Conservation (phyloP, 53 echinoderm and acorn worm species). For the Hippasteria phrygiana region DNA sequence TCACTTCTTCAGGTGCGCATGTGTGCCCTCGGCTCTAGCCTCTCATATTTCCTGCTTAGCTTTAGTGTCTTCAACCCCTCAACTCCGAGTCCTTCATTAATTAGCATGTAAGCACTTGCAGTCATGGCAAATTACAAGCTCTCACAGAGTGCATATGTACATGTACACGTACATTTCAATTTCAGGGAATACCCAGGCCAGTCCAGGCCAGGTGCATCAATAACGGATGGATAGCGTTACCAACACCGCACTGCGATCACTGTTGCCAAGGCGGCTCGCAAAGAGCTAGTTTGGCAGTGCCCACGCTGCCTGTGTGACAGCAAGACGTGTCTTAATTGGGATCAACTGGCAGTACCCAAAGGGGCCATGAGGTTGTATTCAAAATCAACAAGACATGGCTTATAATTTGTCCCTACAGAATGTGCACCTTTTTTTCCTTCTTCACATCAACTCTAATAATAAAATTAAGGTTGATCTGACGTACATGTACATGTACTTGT, state of each 20-base stretch:
- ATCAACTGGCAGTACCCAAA: background rate
- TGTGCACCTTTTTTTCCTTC: background rate
- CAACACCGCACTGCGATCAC: background rate
- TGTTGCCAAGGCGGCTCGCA: background rate
- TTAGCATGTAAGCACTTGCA: too few relatives aligned
- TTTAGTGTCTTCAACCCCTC: too few relatives aligned
- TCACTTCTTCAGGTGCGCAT: too few relatives aligned
- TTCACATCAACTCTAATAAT: too few relatives aligned
- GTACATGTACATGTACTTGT: background rate
- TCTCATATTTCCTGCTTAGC: too few relatives aligned
- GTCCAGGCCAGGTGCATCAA: background rate
- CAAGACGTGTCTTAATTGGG: conserved; percentile 34
- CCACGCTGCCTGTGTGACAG: background rate
- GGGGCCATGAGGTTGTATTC: too few relatives aligned
- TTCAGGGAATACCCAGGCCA: background rate
- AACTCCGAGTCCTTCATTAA: too few relatives aligned
- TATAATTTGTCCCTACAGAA: background rate
- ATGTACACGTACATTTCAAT: background rate
- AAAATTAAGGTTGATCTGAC: background rate
- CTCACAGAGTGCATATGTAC: background rate
- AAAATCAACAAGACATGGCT: too few relatives aligned
- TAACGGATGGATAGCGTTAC: conserved; percentile 12
- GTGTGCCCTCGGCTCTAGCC: too few relatives aligned
- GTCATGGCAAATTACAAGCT: background rate
- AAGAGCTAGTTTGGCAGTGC: background rate